Conservation (phyloP, 2,888 invertebrate genomes). For the Xestia ashworthii region DNA sequence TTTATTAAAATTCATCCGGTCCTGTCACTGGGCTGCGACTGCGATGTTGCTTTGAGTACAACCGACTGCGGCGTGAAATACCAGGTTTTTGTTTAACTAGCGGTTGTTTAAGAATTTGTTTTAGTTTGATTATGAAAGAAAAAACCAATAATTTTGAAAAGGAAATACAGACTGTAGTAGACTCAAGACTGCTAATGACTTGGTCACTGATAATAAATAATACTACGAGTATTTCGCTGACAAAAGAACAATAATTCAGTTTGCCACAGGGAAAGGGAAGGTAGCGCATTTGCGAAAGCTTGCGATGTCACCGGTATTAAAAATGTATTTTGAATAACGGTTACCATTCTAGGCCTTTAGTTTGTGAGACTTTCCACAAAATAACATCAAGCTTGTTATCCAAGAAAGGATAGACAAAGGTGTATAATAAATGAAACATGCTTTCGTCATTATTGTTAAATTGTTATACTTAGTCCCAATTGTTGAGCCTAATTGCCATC, state of each 20-base stretch:
- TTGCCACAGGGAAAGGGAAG: neutral
- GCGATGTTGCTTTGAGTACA: slow-evolving; percentile 21
- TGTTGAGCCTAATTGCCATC: neutral
- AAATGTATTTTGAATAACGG: neutral
- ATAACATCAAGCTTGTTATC: neutral
- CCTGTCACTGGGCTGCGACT: neutral
- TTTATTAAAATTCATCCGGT: slow-evolving; percentile 55
- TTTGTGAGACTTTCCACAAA: neutral
- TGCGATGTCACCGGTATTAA: neutral
- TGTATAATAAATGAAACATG: neutral
- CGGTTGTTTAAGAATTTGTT: neutral
- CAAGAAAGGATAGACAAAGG: neutral
- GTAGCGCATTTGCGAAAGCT: neutral
- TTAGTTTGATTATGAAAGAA: neutral
- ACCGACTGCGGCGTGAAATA: neutral
- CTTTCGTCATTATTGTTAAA: neutral
- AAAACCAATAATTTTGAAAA: neutral
- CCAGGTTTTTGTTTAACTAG: neutral
- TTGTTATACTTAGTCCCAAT: neutral
- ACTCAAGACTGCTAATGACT: neutral
- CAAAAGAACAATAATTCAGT: neutral
- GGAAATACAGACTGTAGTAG: neutral
- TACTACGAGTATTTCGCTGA: neutral
- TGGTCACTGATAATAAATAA: no score
- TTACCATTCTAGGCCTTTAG: neutral